Conservation (phyloP, 2,797 vertebrate genomes). For the Falco peregrinus region DNA sequence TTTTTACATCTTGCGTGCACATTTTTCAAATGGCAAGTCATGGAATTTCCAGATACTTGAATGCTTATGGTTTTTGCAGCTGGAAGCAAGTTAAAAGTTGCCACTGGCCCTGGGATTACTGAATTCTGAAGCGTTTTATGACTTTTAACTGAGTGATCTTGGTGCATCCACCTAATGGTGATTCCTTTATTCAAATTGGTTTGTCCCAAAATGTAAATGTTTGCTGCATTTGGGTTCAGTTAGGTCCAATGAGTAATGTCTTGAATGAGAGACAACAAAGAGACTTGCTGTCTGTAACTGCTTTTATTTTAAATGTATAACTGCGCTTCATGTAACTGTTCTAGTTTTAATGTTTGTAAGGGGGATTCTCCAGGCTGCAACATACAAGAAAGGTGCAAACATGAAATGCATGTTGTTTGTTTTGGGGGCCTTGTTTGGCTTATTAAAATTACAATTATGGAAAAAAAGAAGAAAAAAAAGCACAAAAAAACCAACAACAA, state of each 20-base stretch:
- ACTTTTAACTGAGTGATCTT: constrained; percentile 63
- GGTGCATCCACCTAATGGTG: constrained; percentile 63
- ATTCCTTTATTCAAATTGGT: constrained; percentile 64
- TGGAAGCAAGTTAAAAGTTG: constrained; percentile 69
- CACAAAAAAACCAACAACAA: not conserved
- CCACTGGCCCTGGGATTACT: constrained; percentile 68
- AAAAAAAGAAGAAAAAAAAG: not conserved
- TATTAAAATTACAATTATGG: constrained; percentile 73
- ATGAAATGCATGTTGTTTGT: constrained; percentile 99
- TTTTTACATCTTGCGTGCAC: constrained; percentile 65
- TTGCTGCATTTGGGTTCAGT: constrained; percentile 79
- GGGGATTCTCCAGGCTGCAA: constrained; percentile 91
- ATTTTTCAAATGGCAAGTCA: constrained; percentile 67
- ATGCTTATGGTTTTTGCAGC: constrained; percentile 71
- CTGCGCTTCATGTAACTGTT: constrained; percentile 75
- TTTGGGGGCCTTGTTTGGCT: constrained; percentile 89
- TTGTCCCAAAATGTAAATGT: constrained; percentile 77
- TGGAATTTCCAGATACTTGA: constrained; percentile 65
- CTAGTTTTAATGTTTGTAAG: constrained; percentile 76
- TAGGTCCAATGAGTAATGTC: constrained; percentile 63
- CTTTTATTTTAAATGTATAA: constrained; percentile 69
- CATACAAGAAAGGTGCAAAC: constrained; percentile 99
- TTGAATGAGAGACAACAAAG: constrained; percentile 40
- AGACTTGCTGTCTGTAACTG: constrained; percentile 67
- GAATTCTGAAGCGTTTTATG: constrained; percentile 64